Evolutionary conservation across 2,888 invertebrate species (phyloP), one percentile per base, ranked within the genome.

Genomic region (Gari tellinella): DNA sequence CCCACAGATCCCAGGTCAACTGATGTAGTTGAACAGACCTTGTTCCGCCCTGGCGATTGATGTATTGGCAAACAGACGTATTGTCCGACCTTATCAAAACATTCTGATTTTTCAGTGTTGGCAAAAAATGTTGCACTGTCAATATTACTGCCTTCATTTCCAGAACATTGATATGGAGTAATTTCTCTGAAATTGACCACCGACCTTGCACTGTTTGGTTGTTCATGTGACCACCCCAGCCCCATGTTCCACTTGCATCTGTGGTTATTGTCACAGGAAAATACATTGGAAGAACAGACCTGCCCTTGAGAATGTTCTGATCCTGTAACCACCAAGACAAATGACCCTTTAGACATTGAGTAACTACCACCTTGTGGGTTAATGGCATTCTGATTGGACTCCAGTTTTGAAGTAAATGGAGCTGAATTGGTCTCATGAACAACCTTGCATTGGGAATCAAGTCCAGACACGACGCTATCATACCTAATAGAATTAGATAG

Each of bases 371-470:
- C 15, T 51, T 1, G 5, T 1, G 1, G 21, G 55, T 31, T 1
- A 72, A 15, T 17, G 10, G 15, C 66, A 72, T 72, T 52, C 58
- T 62, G 0, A 19, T 3, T 37, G 73, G 67, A 49, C 55, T 68
- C 60, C 62, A 72, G 25, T 46, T 51, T n/a, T 56, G 60, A 3
- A 60, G 38, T 19, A 60, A 43, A 65, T 72, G 70, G 1, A 72
- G 55, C 26, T 76, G 66, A n/a, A 76, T 58, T 26, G 68, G 64
- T 60, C 63, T 51, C 67, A 72, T 73, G 57, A 65, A 65, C 51
- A 74, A 56, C n/a, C 69, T 43, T 19, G 69, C 74, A 69, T 68
- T 65, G 26, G 74, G 74, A 43, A 74, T 64, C 2, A 74, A n/a
- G 17, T 74, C 74, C 23, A 64, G 37, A 38, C 74, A 68, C n/a